Percentiles rank a stretch among this genome's conserved stretches.
Conservation (phyloP, 2,797 vertebrate species). For the Scleropages formosus region DNA sequence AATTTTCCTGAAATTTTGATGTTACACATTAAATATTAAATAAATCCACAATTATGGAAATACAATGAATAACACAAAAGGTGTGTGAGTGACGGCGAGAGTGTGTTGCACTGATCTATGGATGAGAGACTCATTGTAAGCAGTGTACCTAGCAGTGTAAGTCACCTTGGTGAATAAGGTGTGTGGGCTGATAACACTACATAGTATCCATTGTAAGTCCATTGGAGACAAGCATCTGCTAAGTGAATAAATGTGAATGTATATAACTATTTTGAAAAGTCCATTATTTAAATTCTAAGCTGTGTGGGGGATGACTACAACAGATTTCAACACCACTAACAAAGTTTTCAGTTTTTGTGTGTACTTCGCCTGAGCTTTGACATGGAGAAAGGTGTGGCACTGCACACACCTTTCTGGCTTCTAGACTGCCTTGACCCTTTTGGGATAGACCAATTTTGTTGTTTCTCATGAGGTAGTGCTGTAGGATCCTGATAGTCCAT, state of each 20-base stretch:
- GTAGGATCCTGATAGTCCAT: slow-evolving; percentile 4
- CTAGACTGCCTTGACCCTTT: not conserved
- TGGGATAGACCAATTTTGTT: not conserved
- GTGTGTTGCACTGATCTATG: no score
- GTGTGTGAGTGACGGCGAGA: no score
- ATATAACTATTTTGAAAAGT: slow-evolving; percentile 1
- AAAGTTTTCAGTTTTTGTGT: not conserved
- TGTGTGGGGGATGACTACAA: not conserved
- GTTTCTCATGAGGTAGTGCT: slow-evolving; percentile 9
- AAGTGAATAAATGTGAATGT: not conserved
- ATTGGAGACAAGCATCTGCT: not conserved
- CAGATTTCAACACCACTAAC: not conserved
- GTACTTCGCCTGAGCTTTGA: not conserved
- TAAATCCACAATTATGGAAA: not conserved
- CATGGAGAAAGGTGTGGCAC: not conserved
- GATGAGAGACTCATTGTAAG: no score
- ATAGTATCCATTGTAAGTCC: no score
- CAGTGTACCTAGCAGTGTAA: no score
- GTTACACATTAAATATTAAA: not conserved
- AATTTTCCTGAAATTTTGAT: not conserved
- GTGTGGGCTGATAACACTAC: no score
- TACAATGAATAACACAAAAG: slow-evolving; percentile 8
- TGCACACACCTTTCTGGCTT: not conserved
- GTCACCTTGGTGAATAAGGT: no score
- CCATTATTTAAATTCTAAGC: not conserved